A percentile compares a stretch with the other conserved stretches of the same genome.
phyloP scores from a whole-genome alignment of 2,113 vertebrate species.

The Coregonus clupeaformis region DNA sequence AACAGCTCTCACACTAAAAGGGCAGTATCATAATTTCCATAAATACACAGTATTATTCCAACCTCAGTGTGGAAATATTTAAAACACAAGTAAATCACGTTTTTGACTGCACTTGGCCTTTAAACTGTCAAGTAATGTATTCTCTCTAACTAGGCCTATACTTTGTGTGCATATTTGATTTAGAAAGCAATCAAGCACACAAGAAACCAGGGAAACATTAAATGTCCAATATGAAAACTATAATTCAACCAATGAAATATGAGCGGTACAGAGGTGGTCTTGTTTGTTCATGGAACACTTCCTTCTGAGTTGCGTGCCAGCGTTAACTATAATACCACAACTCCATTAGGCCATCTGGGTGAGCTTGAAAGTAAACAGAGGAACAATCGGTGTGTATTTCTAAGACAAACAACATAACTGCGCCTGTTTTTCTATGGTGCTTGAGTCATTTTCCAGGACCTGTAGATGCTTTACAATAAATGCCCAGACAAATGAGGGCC shows the following conservation, averaged over 20 bases:
- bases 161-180: not conserved
- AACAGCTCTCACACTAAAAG: too few relatives aligned
- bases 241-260: not conserved
- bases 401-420: constrained; percentile 29
- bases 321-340: constrained; percentile 8
- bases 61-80: too few relatives aligned
- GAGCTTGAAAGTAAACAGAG: constrained; percentile 48
- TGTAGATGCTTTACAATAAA: not conserved
- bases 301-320: constrained; percentile 38
- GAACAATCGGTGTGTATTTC: constrained; percentile 48
- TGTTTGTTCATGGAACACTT: constrained; percentile 26
- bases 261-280: not conserved
- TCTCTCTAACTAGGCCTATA: too few relatives aligned
- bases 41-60: too few relatives aligned
- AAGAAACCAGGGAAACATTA: not conserved
- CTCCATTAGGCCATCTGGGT: constrained; percentile 49
- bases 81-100: too few relatives aligned
- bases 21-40: too few relatives aligned
- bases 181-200: not conserved
- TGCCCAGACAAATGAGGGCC: not conserved
- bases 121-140: too few relatives aligned
- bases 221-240: not conserved
- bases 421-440: constrained; percentile 4
- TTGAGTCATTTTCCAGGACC: constrained; percentile 11
- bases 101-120: too few relatives aligned